Conservation (phyloP, 2,797 vertebrate species). For the Urocyon cinereoargenteus region DNA sequence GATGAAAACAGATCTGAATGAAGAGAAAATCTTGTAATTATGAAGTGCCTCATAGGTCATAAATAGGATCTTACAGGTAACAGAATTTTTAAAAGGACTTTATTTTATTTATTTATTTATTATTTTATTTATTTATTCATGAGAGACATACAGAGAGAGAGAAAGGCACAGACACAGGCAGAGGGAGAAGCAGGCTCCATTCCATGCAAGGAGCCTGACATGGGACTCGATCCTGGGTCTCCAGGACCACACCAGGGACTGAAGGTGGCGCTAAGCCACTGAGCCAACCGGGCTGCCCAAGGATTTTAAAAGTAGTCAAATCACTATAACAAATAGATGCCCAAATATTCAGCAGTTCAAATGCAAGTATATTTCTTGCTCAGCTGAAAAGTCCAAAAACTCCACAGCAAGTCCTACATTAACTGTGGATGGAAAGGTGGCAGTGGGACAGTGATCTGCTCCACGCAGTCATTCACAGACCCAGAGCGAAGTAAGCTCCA, state of each 20-base stretch:
- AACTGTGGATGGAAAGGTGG: background rate
- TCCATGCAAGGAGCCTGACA: no score
- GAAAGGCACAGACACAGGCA: no score
- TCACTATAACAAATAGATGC: background rate
- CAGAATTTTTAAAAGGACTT: background rate
- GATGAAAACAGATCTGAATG: background rate
- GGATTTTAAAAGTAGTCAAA: background rate
- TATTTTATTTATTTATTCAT: no score
- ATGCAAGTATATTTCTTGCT: background rate
- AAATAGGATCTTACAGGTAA: background rate
- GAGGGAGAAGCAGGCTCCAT: no score
- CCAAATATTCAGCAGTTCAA: background rate
- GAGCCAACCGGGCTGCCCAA: background rate
- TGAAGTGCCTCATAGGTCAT: background rate
- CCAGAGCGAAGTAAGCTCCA: background rate
- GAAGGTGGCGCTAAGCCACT: no score
- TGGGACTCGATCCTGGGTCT: no score
- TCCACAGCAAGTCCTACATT: background rate
- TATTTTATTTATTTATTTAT: no score
- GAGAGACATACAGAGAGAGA: no score
- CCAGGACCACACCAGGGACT: no score
- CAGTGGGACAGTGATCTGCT: background rate
- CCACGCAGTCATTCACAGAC: background rate
- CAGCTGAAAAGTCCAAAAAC: background rate
- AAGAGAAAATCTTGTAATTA: background rate